Percentiles rank a stretch among this genome's conserved stretches.
These are phyloP conservation scores for Tuberolachnus salignus DNA, from an alignment of 2,888 invertebrate genomes.

Conservation along the genomic window DNA sequence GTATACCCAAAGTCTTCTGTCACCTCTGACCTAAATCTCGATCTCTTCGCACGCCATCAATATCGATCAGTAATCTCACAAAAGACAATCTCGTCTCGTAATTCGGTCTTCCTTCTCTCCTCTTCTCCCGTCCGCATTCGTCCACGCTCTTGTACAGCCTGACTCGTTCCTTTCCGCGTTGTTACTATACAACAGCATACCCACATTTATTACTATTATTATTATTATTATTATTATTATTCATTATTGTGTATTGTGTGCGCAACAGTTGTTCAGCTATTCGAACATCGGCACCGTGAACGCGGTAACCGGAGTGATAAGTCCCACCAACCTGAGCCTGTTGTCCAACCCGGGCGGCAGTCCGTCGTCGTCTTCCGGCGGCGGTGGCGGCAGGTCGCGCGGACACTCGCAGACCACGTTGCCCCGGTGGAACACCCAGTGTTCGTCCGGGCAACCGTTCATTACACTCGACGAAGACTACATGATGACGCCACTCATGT, in stretches of 20 bases:
- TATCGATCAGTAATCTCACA: too few relatives aligned
- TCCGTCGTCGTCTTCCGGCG: constrained; percentile 46
- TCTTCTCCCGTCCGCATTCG: too few relatives aligned
- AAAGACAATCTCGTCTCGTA: too few relatives aligned
- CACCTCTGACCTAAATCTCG: too few relatives aligned
- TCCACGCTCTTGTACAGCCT: too few relatives aligned
- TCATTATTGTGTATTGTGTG: background rate
- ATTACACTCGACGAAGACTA: constrained; percentile 92
- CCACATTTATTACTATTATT: too few relatives aligned
- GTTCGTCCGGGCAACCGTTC: constrained; percentile 73
- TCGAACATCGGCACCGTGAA: constrained; percentile 82
- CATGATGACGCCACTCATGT: constrained; percentile 79
- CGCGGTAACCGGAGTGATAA: constrained; percentile 82
- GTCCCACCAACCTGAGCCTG: constrained; percentile 84
- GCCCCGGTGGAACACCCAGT: constrained; percentile 62
- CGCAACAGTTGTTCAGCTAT: constrained; percentile 85
- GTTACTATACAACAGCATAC: too few relatives aligned
- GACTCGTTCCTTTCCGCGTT: too few relatives aligned
- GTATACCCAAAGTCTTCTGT: too few relatives aligned
- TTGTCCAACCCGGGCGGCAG: constrained; percentile 67
- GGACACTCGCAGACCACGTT: constrained; percentile 58
- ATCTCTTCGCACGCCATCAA: too few relatives aligned
- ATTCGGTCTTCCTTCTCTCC: too few relatives aligned
- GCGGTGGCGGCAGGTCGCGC: constrained; percentile 10
- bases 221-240: too few relatives aligned